phyloP scores from a whole-genome alignment of 2,797 vertebrate genomes.

The Hylomyscus alleni region DNA sequence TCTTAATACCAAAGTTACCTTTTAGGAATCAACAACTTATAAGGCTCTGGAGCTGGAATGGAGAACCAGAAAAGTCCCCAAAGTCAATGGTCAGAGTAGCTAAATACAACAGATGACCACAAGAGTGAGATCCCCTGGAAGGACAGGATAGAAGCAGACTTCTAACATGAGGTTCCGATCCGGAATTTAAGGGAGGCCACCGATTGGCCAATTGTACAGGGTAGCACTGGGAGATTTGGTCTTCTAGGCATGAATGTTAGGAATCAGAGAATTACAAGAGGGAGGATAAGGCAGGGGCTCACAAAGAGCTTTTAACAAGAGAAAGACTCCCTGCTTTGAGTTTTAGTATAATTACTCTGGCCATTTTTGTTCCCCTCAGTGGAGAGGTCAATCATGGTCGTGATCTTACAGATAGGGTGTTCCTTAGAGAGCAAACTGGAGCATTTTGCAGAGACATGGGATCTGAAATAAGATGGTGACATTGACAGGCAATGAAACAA shows the following conservation, averaged over 20 bases:
- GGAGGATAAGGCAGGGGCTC: not conserved
- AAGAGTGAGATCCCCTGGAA: not conserved
- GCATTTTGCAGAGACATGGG: not conserved
- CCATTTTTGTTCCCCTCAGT: not conserved
- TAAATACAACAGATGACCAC: not conserved
- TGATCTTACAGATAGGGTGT: not conserved
- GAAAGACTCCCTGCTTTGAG: not conserved
- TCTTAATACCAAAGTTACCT: not conserved
- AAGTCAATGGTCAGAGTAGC: not conserved
- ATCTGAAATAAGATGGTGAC: not conserved
- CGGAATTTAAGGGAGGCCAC: not conserved
- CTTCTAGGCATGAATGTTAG: not conserved
- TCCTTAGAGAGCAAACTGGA: not conserved
- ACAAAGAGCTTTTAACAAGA: not conserved
- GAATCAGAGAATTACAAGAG: not conserved
- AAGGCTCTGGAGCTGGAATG: not conserved
- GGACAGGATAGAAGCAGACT: not conserved
- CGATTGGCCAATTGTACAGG: not conserved
- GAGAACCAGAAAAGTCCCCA: not conserved
- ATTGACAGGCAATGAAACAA: not conserved
- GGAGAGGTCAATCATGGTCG: not conserved
- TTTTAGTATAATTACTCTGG: not conserved
- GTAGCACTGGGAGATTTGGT: not conserved
- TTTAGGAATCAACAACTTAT: not conserved
- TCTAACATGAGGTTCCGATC: not conserved